Evolutionary conservation across 2,797 vertebrate genomes (phyloP).

Genomic region (Arctocebus calabarensis): DNA sequence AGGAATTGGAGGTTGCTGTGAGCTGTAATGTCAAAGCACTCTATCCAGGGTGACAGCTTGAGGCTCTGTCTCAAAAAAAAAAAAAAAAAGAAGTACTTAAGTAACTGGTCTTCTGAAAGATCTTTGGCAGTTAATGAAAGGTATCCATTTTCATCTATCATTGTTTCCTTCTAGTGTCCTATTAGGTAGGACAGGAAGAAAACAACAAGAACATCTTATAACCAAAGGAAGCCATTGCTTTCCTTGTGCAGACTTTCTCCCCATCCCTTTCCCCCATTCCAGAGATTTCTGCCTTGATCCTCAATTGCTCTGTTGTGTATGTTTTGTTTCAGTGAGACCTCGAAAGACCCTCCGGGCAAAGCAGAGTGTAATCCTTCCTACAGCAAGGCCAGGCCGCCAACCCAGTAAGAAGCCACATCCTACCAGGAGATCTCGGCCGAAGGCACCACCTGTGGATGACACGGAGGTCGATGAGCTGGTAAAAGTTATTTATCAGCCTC

Average conservation of each 20-base stretch:
- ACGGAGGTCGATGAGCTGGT: constrained; percentile 97
- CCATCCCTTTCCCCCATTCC: neutral
- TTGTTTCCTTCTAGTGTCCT: neutral
- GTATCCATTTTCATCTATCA: neutral
- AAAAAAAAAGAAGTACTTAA: neutral
- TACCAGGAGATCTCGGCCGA: constrained; percentile 84
- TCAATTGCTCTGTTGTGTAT: neutral
- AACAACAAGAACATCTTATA: neutral
- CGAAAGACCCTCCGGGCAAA: constrained; percentile 92
- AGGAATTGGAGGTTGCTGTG: too few species aligned
- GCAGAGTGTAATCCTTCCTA: constrained; percentile 84
- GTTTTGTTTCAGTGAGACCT: constrained; percentile 92
- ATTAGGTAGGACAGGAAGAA: neutral
- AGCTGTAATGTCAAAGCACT: too few species aligned
- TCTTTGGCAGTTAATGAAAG: neutral
- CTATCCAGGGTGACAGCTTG: too few species aligned
- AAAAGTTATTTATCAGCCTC: constrained; percentile 77
- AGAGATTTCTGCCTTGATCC: neutral
- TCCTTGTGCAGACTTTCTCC: neutral
- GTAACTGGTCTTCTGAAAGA: neutral
- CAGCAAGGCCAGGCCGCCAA: constrained; percentile 88
- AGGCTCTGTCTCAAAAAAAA: too few species aligned
- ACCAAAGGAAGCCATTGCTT: neutral
- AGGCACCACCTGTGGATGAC: constrained; percentile 88
- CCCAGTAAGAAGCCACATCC: constrained; percentile 91